Evolutionary conservation across 2,888 invertebrate species (phyloP), one percentile per base, ranked within the genome.

Genomic region (Odontothrips loti): DNA sequence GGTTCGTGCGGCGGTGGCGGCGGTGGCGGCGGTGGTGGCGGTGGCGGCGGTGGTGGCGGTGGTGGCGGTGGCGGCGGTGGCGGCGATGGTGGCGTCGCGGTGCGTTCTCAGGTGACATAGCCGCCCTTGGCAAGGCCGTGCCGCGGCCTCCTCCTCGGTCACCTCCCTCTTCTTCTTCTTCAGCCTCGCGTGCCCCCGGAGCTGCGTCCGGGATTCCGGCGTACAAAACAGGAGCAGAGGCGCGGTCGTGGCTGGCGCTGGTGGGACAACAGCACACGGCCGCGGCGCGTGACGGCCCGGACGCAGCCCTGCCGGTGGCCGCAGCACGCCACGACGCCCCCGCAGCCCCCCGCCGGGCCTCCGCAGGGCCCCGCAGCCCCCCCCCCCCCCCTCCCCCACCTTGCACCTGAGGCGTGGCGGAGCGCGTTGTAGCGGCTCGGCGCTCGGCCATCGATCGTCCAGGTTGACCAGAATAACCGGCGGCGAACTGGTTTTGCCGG

Each of bases 401-500:
- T 58, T 58, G 58, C 58, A 58, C 58, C 58, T 58, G 58, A 15
- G 58, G 58, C 58, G 58, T n/a, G 58, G 58, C 15, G 58, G 15
- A 15, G 58, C 15, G 58, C 20, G 58, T 11, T n/a, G 58, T 17
- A 20, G 51, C 10, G 51, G 51, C 20, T 17, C 51, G 51, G 51
- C 15, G 51, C 9, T 12, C 12, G 58, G 58, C 2, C 68, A 75
- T 75, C 68, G 68, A 75, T 75, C 68, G 68, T 1, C 58, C 20
- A 12, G 68, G 68, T 75, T 75, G 68, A 75, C 68, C 68, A 75
- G 68, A 75, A 75, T 75, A 75, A 75, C 58, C 58, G 58, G 58
- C 58, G 58, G 58, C 17, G 58, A 58, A 58, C 68, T 75, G 68
- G 68, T 75, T 75, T 27, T 75, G 68, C 68, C 23, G 68, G 23